Evolutionary conservation across 2,113 vertebrate genomes (phyloP).

Genomic region (Alces alces): DNA sequence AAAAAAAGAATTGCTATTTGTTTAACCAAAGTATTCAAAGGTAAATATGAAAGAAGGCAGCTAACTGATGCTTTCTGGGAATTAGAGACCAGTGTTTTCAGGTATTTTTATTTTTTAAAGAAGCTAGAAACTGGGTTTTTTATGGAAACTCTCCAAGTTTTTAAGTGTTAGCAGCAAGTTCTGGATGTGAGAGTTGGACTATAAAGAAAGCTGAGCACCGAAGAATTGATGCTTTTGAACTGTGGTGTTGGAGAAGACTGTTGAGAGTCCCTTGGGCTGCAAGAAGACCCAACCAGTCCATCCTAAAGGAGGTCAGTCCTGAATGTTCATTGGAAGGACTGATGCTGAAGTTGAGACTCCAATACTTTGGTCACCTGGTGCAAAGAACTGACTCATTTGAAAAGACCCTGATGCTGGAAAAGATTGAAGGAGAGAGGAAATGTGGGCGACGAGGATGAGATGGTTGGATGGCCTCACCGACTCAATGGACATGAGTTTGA

Average conservation of each 20-base stretch:
- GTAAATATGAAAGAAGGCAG: not conserved
- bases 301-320: not conserved
- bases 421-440: not conserved
- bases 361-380: not conserved
- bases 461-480: not conserved
- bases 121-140: not conserved
- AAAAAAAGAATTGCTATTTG: not conserved
- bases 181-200: not conserved
- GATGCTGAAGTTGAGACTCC: not conserved
- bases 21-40: not conserved
- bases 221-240: not conserved
- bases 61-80: not conserved
- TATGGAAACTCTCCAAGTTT: not conserved
- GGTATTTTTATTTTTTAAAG: not conserved
- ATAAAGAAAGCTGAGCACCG: not conserved
- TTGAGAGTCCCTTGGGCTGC: not conserved
- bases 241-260: not conserved
- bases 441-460: not conserved
- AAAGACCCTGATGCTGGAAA: not conserved
- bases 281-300: not conserved
- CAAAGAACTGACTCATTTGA: accelerated
- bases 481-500: not conserved
- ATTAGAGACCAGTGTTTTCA: not conserved
- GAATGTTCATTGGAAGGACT: not conserved
- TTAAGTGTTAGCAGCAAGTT: not conserved